A percentile compares a stretch with the other conserved stretches of the same genome.
phyloP scores from a whole-genome alignment of 1,140 invertebrate species.

The Bombus balteatus region DNA sequence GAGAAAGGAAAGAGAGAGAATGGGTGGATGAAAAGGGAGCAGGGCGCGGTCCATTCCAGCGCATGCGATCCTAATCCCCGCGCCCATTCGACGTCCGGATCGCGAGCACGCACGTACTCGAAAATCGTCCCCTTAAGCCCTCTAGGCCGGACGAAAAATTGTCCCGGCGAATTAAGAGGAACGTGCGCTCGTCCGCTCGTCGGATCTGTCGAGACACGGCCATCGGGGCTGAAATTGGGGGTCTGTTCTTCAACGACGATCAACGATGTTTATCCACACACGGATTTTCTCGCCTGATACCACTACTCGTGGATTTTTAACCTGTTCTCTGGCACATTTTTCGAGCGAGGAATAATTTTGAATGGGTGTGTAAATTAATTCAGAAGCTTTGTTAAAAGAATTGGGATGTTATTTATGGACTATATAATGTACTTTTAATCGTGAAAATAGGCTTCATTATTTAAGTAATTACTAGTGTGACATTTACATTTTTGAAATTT shows the following conservation, averaged over 20 bases:
- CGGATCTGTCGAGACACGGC: background rate
- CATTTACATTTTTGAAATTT: too few relatives aligned
- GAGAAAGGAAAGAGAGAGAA: constrained; percentile 39
- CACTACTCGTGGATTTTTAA: background rate
- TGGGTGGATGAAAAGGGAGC: constrained; percentile 69
- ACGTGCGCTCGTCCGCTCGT: constrained; percentile 20
- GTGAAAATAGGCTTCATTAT: background rate
- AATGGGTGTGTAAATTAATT: background rate
- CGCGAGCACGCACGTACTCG: constrained; percentile 61
- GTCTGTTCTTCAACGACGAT: background rate
- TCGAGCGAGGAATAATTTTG: background rate
- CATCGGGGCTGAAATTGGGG: constrained; percentile 16
- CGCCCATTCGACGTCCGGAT: constrained; percentile 60
- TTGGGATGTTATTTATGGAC: background rate
- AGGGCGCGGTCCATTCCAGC: constrained; percentile 77
- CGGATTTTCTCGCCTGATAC: background rate
- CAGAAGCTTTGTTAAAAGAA: background rate
- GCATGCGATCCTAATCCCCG: constrained; percentile 75
- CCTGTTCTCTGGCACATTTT: background rate
- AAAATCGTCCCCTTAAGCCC: constrained; percentile 61
- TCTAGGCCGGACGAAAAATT: constrained; percentile 45
- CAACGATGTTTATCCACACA: background rate
- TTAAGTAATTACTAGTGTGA: background rate
- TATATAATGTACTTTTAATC: background rate
- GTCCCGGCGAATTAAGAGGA: constrained; percentile 46